These are phyloP conservation scores for Syrmaticus mikado DNA, from an alignment of 2,113 vertebrate genomes.

Conservation along the genomic window DNA sequence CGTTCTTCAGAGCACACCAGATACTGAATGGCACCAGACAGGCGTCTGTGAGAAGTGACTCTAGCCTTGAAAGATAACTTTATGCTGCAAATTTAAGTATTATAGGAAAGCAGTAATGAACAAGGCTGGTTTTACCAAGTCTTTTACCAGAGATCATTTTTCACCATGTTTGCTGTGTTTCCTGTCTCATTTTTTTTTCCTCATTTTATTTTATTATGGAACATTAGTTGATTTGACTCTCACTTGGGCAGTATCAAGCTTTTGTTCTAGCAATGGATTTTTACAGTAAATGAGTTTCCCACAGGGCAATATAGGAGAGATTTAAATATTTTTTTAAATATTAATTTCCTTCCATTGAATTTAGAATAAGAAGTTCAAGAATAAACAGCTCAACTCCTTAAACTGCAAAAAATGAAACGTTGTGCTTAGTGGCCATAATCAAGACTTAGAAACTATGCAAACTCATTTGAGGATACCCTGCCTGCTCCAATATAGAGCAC, in stretches of 20 bases:
- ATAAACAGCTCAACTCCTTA: background rate
- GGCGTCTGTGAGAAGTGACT: background rate
- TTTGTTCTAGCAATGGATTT: background rate
- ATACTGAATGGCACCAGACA: background rate
- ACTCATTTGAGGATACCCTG: background rate
- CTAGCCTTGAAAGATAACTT: background rate
- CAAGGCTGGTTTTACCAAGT: background rate
- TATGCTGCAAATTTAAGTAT: background rate
- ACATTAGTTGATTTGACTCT: background rate
- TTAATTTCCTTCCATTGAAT: background rate
- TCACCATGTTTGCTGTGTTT: background rate
- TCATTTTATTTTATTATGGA: background rate
- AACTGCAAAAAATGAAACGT: background rate
- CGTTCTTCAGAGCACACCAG: background rate
- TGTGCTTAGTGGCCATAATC: background rate
- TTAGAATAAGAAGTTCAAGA: background rate
- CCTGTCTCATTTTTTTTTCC: background rate
- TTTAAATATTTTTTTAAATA: background rate
- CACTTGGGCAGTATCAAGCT: background rate
- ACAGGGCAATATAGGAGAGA: background rate
- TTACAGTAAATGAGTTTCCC: background rate
- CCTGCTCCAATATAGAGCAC: background rate
- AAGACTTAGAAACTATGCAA: background rate
- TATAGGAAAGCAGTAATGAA: background rate
- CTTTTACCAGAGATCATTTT: background rate